Evolutionary conservation across 2,888 invertebrate genomes (phyloP).

Genomic region (Drosophila vallismaia): DNA sequence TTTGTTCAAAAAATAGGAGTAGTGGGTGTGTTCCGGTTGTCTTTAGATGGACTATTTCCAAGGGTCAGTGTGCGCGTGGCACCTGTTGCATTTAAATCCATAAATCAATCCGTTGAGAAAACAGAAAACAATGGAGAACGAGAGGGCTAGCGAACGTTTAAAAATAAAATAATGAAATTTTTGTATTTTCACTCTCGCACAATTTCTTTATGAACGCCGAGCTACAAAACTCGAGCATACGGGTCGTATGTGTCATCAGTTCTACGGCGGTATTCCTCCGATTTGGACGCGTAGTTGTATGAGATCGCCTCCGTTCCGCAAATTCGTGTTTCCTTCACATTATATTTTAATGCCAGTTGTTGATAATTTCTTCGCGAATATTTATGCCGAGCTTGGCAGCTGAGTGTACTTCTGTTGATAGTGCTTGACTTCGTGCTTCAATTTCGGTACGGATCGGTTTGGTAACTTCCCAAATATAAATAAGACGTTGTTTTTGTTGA

Average conservation of each 20-base stretch:
- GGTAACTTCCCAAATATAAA: constrained; percentile 28
- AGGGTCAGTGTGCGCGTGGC: constrained; percentile 34
- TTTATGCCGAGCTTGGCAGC: constrained; percentile 51
- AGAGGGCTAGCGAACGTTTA: constrained; percentile 53
- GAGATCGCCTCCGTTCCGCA: constrained; percentile 52
- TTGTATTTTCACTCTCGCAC: constrained; percentile 43
- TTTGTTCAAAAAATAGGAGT: constrained; percentile 43
- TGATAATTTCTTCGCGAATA: constrained; percentile 46
- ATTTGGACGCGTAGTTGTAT: constrained; percentile 46
- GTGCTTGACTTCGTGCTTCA: neutral
- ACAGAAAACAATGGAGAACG: constrained; percentile 45
- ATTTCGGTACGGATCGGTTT: neutral
- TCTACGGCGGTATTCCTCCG: constrained; percentile 60
- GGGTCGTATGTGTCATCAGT: constrained; percentile 59
- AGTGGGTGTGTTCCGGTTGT: constrained; percentile 26
- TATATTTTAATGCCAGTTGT: constrained; percentile 61
- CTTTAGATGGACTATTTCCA: constrained; percentile 7
- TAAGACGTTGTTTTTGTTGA: constrained; percentile 1
- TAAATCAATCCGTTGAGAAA: constrained; percentile 60
- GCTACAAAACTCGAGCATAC: constrained; percentile 62
- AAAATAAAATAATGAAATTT: constrained; percentile 58
- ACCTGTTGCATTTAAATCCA: constrained; percentile 68
- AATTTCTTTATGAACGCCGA: constrained; percentile 42
- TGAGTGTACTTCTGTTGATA: constrained; percentile 39
- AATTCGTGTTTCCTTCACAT: constrained; percentile 5